Conservation (phyloP, 2,888 invertebrate species). For the Ichneumon xanthorius region DNA sequence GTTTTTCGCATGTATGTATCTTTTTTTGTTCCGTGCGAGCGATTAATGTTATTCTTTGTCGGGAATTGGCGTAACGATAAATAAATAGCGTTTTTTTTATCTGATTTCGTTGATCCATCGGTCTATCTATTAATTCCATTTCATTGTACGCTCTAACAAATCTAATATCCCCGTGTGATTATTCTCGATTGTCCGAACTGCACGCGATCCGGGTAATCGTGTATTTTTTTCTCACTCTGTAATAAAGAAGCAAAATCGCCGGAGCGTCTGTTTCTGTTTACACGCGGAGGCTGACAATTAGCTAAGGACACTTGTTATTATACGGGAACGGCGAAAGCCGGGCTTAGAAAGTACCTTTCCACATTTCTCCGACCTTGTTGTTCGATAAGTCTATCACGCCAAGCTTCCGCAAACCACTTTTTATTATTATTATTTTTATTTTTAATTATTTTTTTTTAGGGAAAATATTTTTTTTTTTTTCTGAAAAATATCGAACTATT, state of each 20-base stretch:
- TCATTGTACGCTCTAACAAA: slow-evolving; percentile 5
- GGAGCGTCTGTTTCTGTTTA: background rate
- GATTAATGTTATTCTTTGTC: background rate
- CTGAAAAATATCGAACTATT: no score
- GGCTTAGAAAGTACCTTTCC: slow-evolving; percentile 58
- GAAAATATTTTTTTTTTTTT: background rate
- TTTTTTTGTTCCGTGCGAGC: background rate
- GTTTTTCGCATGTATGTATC: no score
- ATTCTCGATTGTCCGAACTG: background rate
- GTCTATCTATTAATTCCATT: background rate
- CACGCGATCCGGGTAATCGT: slow-evolving; percentile 21
- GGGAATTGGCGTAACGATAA: background rate
- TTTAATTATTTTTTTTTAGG: background rate
- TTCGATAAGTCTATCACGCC: slow-evolving; percentile 33
- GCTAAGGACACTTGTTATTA: slow-evolving; percentile 39
- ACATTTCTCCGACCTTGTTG: slow-evolving; percentile 64
- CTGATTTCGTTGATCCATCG: background rate
- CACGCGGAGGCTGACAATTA: slow-evolving; percentile 44
- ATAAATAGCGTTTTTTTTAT: background rate
- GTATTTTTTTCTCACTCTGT: slow-evolving; percentile 7
- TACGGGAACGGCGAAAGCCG: slow-evolving; percentile 53
- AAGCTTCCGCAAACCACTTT: slow-evolving; percentile 14
- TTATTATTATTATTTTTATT: background rate
- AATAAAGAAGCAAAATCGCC: slow-evolving; percentile 6
- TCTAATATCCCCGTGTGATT: background rate